Base-by-base conservation (phyloP, 37 sponge, comb jelly and placozoan genomes). In the Ephydatia muelleri region DNA sequence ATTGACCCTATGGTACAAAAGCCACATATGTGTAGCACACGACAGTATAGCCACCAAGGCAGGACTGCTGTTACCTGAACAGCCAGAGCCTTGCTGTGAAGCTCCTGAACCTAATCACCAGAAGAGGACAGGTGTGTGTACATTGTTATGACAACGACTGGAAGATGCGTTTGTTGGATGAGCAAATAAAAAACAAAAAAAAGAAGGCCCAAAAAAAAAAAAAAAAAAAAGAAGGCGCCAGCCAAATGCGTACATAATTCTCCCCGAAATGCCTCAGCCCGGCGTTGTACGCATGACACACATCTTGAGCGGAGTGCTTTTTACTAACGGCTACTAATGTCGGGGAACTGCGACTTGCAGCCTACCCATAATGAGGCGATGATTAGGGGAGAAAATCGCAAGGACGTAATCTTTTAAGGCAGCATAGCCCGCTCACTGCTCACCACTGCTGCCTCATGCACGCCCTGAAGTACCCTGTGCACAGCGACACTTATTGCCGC, bases 211-310 rank as follows among this genome's bases (percentile, higher is more conserved):
- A n/a, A n/a, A n/a, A n/a, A n/a, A n/a, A n/a, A n/a, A n/a, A n/a
- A n/a, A n/a, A 6, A 43, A 43, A 6, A 6, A 43, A 43, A 43
- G 43, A 43, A 43, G 43, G 43, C 43, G 43, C 43, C n/a, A 6
- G 6, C 43, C 43, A 43, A 43, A 43, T 57, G 1, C 85, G 79
- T 40, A 89, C 92, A 72, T 92, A 92, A 47, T 88, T 92, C 78
- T 92, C 92, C 66, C 92, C 92, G 82, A 88, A 92, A 77, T 92
- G 85, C 49, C 85, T 68, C 12, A 88, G 26, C 0, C 92, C 92
- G n/a, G 75, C 43, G 4, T 39, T 37, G 77, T 88, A 88, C 75
- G 89, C 92, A 48, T 64, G 67, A 13, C 68, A 72, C 14, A 92
- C 78, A 25, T 73, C 80, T 43, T 77, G 57, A 30, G 66, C 72